Evolutionary conservation across 2,888 invertebrate species (phyloP), one percentile per base, ranked within the genome.

Genomic region (Gryllus longicercus): DNA sequence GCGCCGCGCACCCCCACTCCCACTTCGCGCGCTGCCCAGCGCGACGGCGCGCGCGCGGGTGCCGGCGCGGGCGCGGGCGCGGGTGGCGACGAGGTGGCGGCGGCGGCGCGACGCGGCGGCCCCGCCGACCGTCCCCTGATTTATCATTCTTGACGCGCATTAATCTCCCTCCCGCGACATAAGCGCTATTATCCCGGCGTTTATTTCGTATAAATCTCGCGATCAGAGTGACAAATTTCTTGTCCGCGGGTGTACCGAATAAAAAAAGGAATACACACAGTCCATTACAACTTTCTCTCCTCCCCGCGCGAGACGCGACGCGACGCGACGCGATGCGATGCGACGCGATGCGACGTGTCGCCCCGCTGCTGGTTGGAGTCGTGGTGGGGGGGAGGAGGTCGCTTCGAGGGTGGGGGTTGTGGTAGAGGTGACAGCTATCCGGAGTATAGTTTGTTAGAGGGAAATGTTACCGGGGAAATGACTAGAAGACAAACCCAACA

Each of bases 131-230:
- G 63, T 63, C 11, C 63, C 63, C 63, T 63, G 63, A 63, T 63
- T 63, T 63, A 63, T 63, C 63, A 63, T 63, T 63, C 63, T 63
- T 63, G 63, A 63, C 63, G 63, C 16, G 63, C 63, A 63, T 63
- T 63, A 63, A 63, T 63, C 63, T 63, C 63, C n/a, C 63, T n/a
- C 16, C 63, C 63, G 63, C 63, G 63, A 63, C 63, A 63, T 63
- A 63, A 63, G 63, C 63, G 63, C 63, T 63, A 63, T 63, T 63
- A 63, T 63, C 63, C 63, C 63, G 63, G 63, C 63, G 63, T 63
- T 63, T 63, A 63, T 63, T 63, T 63, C 63, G 63, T 18, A 63
- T 63, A 63, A 63, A 63, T 63, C 63, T 63, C 63, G 63, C 63
- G 63, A 63, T 63, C 63, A 63, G 63, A 63, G 63, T 63, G 63